Conservation (phyloP, 2,888 invertebrate genomes). For the Meandrusa payeni region DNA sequence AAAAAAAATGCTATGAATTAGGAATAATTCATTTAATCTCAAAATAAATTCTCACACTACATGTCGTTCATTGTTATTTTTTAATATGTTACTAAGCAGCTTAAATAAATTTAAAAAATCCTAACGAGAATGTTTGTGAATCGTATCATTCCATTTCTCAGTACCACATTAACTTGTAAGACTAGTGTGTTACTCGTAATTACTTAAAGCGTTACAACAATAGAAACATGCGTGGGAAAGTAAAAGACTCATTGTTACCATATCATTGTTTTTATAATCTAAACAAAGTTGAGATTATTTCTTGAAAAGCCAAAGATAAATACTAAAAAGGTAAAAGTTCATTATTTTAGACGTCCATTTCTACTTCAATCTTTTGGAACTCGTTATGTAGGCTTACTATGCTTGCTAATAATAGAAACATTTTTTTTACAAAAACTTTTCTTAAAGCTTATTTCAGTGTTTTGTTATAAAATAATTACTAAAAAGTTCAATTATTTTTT, state of each 20-base stretch:
- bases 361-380: too few species aligned
- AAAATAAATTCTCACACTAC: too few species aligned
- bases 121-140: constrained; percentile 8
- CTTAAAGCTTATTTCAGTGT: background rate
- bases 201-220: constrained; percentile 10
- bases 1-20: too few species aligned
- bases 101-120: too few species aligned
- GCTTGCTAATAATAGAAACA: too few species aligned
- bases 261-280: constrained; percentile 17
- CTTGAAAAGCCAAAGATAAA: background rate
- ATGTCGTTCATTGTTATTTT: too few species aligned
- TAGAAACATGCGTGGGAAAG: constrained; percentile 15
- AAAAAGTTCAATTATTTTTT: background rate
- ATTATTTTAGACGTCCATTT: constrained; percentile 5
- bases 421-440: constrained; percentile 26
- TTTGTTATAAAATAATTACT: background rate
- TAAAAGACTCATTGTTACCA: constrained; percentile 14
- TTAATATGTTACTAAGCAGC: too few species aligned
- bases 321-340: constrained; percentile 16
- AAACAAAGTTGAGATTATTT: constrained; percentile 13
- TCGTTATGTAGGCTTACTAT: constrained; percentile 26
- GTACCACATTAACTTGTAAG: constrained; percentile 17
- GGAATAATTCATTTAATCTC: too few species aligned
- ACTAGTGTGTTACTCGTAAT: constrained; percentile 11
- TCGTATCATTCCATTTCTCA: constrained; percentile 2